These are phyloP conservation scores for Hemichromis elongatus DNA, from an alignment of 2,113 vertebrate genomes.

Conservation along the genomic window DNA sequence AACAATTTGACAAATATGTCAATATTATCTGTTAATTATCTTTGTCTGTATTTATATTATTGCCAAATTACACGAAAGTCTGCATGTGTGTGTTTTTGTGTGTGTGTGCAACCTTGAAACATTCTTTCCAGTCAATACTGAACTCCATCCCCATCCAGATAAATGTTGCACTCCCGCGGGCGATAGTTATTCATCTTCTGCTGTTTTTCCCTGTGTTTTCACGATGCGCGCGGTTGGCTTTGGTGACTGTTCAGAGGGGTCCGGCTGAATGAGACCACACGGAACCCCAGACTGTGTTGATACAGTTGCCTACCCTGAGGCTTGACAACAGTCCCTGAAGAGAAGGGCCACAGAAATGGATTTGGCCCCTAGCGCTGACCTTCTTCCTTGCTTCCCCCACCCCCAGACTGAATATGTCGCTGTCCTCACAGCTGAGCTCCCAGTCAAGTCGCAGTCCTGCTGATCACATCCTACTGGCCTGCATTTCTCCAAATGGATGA, in stretches of 20 bases:
- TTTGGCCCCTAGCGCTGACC: slow-evolving; percentile 26
- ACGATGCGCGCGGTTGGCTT: slow-evolving; percentile 43
- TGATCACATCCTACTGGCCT: neutral
- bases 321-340: slow-evolving; percentile 64
- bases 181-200: slow-evolving; percentile 58
- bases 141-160: neutral
- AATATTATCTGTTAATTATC: neutral
- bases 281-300: slow-evolving; percentile 55
- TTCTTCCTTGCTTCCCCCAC: slow-evolving; percentile 7
- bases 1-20: neutral
- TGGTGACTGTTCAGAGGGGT: slow-evolving; percentile 42
- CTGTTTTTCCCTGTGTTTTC: slow-evolving; percentile 57
- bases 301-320: slow-evolving; percentile 69
- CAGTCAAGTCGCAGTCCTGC: slow-evolving; percentile 10
- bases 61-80: neutral
- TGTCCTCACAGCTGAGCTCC: slow-evolving; percentile 48
- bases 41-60: neutral
- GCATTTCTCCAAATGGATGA: neutral
- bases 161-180: neutral
- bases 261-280: slow-evolving; percentile 43
- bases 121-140: neutral
- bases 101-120: neutral
- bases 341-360: slow-evolving; percentile 49
- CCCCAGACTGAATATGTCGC: neutral
- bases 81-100: neutral